phyloP scores from a whole-genome alignment of 2,797 vertebrate species.

The Platalea minor region DNA sequence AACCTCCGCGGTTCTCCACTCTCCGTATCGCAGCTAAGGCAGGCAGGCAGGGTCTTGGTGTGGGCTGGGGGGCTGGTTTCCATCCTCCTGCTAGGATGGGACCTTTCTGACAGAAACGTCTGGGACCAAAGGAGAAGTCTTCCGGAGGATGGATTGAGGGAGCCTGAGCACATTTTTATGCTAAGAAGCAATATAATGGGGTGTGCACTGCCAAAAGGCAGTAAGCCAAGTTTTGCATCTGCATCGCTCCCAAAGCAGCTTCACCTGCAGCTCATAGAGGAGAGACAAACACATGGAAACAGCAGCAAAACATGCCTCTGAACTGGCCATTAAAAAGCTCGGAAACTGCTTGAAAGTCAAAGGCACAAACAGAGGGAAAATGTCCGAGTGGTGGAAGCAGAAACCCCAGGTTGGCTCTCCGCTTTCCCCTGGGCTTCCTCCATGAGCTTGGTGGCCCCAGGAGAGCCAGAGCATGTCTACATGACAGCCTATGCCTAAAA shows the following conservation, averaged over 20 bases:
- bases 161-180: not conserved
- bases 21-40: not conserved
- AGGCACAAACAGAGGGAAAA: not conserved
- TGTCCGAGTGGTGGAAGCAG: not conserved
- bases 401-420: not conserved
- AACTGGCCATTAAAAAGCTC: not conserved
- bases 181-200: not conserved
- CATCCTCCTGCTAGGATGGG: not conserved
- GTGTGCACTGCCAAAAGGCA: not conserved
- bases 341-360: not conserved
- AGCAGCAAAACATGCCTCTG: not conserved
- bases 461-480: not conserved
- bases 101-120: not conserved
- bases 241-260: not conserved
- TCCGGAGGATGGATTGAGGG: not conserved
- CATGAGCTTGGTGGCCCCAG: not conserved
- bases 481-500: not conserved
- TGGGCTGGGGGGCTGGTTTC: not conserved
- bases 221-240: not conserved
- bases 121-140: not conserved
- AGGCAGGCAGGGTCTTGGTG: rapidly evolving
- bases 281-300: not conserved
- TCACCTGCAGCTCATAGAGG: not conserved
- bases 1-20: not conserved
- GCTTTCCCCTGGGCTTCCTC: not conserved